Base-by-base conservation (phyloP, 1,140 invertebrate species). In the Drosophila asahinai region DNA sequence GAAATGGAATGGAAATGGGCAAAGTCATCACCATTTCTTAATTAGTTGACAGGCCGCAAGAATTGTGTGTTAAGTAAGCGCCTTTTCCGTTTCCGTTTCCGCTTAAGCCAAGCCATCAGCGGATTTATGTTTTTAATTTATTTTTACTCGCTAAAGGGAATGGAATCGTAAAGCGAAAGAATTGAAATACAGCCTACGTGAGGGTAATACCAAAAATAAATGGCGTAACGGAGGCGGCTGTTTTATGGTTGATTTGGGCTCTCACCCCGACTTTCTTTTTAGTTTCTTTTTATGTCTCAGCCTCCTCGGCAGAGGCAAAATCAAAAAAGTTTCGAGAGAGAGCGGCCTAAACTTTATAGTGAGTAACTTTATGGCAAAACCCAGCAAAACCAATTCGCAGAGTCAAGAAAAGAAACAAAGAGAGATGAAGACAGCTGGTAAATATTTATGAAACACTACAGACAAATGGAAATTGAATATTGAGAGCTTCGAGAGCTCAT, bases 181-280 rank as follows among this genome's bases (percentile, higher is more conserved):
- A 51, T 70, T 61, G 47, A 80, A 86, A 71, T 77, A 76, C 70
- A 52, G 77, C 57, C 80, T 81, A 87, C 83, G 83, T 87, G 83
- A 75, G 81, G 66, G 81, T 64, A 80, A 89, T 89, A 83, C 79
- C 42, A 77, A 86, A 66, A 77, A 43, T 30, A 67, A 52, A 63
- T 55, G 58, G 67, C 65, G 51, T 36, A 79, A 61, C 22, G 15
- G 40, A 45, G 57, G 57, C 43, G 63, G 62, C 82, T 60, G 63
- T 84, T 74, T 81, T 78, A 81, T 81, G 78, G 61, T 60, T 84
- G 82, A 62, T 49, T 84, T 86, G 66, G 59, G 49, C 38, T 49
- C 19, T 27, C 22, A 3, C 19, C 12, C 40, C 38, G 51, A 25
- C 2, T 25, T 73, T 51, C 70, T 27, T 73, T 72, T 73, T 60